Conservation (phyloP, 2,888 invertebrate species). For the Abscondita cerata region DNA sequence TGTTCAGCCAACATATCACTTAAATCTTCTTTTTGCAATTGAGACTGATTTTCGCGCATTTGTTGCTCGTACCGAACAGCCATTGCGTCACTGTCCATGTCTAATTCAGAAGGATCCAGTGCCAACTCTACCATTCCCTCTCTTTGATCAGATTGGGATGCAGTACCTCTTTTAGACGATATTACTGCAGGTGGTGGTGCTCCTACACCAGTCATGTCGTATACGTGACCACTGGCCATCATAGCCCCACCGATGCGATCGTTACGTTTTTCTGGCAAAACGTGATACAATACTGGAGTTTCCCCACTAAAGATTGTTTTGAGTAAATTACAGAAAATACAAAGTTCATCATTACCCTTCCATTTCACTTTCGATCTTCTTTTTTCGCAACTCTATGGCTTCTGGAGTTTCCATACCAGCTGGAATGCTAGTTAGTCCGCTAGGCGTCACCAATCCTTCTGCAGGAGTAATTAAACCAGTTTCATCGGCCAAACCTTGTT, state of each 20-base stretch:
- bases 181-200: constrained; percentile 64
- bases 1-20: constrained; percentile 99
- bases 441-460: constrained; percentile 93
- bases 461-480: constrained; percentile 92
- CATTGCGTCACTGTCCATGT: constrained; percentile 95
- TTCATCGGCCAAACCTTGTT: constrained; percentile 68
- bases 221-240: constrained; percentile 99
- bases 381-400: constrained; percentile 96
- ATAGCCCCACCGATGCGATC: constrained; percentile 89
- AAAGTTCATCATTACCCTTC: constrained; percentile 72
- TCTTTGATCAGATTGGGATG: constrained; percentile 56
- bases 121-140: constrained; percentile 89
- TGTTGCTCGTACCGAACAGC: constrained; percentile 96
- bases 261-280: constrained; percentile 92
- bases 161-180: constrained; percentile 53
- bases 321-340: neutral
- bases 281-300: constrained; percentile 93
- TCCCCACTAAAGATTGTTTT: constrained; percentile 69
- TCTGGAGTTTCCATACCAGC: constrained; percentile 98
- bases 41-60: constrained; percentile 89
- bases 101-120: constrained; percentile 96
- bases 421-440: constrained; percentile 89
- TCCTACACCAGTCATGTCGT: constrained; percentile 83
- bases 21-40: constrained; percentile 90
- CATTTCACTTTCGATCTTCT: constrained; percentile 94